These are phyloP conservation scores for Heliconius nattereri DNA, from an alignment of 1,140 invertebrate genomes.

Conservation along the genomic window DNA sequence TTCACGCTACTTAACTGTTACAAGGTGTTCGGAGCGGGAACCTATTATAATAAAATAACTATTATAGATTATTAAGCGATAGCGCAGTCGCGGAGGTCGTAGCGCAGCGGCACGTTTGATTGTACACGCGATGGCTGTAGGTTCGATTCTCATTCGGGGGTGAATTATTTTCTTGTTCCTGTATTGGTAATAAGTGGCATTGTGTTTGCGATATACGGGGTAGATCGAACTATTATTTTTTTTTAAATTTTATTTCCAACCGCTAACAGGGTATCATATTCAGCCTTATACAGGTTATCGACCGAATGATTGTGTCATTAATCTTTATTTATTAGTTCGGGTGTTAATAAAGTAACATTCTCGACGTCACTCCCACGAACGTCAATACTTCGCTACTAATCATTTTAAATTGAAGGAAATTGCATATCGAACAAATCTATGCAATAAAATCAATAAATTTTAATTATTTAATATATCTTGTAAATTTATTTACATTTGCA, in stretches of 20 bases:
- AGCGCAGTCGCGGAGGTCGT: background rate
- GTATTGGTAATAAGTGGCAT: background rate
- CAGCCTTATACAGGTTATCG: background rate
- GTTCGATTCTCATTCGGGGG: background rate
- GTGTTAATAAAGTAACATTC: background rate
- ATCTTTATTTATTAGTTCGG: background rate
- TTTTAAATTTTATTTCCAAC: background rate
- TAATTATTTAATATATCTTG: background rate
- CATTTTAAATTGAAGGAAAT: background rate
- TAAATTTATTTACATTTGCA: background rate
- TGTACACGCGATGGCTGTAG: background rate
- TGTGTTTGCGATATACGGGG: background rate
- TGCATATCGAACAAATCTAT: background rate
- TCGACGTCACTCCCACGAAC: background rate
- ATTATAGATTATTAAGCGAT: slow-evolving; percentile 1
- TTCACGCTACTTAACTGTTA: slow-evolving; percentile 8
- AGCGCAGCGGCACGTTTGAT: background rate
- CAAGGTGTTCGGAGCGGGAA: background rate
- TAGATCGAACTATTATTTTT: no score
- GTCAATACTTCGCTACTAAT: background rate
- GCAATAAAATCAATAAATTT: background rate
- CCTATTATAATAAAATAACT: slow-evolving; percentile 1
- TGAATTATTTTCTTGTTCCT: background rate
- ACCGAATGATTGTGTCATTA: background rate
- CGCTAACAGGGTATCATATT: background rate